Evolutionary conservation across 2,797 vertebrate genomes (phyloP).

Genomic region (Myiothlypis coronata): DNA sequence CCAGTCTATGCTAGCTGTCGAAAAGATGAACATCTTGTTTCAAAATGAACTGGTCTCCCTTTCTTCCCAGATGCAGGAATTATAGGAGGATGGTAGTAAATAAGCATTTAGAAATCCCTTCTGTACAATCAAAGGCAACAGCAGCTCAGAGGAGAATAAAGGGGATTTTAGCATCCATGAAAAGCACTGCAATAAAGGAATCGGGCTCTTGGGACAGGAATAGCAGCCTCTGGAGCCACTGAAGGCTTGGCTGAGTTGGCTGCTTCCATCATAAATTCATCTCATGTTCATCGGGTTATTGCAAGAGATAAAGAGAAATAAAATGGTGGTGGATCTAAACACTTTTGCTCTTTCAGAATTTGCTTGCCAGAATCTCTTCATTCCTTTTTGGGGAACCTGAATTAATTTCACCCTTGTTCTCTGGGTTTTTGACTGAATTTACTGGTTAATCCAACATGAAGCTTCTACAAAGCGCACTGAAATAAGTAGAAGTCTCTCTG

Average conservation of each 20-base stretch:
- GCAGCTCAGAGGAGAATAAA: slow-evolving; percentile 8
- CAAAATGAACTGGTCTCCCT: slow-evolving; percentile 33
- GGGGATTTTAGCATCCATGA: slow-evolving; percentile 18
- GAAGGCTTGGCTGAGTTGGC: not conserved
- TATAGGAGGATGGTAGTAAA: slow-evolving; percentile 20
- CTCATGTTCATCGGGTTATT: not conserved
- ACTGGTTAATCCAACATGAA: not conserved
- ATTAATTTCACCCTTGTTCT: not conserved
- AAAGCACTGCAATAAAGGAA: slow-evolving; percentile 13
- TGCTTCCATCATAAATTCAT: not conserved
- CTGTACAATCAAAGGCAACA: slow-evolving; percentile 29
- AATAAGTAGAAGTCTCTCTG: not conserved
- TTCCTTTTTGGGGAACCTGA: not conserved
- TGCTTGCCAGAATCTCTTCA: not conserved
- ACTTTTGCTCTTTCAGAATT: not conserved
- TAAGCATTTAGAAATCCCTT: slow-evolving; percentile 55
- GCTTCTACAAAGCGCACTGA: not conserved
- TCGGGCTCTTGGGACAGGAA: not conserved
- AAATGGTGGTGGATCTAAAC: not conserved
- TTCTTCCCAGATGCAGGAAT: slow-evolving; percentile 18
- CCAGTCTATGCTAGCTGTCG: not conserved
- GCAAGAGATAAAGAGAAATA: not conserved
- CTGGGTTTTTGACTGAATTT: not conserved
- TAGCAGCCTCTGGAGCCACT: not conserved
- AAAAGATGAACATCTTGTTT: slow-evolving; percentile 47